Evolutionary conservation across 1,140 invertebrate species (phyloP).

Genomic region (Drosophila erecta): DNA sequence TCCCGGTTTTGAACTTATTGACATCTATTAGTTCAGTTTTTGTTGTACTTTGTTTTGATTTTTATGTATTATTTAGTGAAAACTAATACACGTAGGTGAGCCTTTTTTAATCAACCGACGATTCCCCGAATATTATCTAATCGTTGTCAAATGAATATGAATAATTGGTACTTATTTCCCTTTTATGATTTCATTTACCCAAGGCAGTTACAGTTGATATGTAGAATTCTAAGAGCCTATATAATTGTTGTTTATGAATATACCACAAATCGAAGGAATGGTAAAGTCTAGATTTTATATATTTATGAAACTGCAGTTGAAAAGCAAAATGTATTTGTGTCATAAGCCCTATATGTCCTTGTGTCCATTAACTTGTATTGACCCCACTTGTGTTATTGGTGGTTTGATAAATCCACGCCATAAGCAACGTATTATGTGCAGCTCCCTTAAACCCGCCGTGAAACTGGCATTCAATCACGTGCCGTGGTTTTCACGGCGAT

Average conservation of each 20-base stretch:
- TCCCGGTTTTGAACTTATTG: not conserved
- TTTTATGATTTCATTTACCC: conserved; percentile 12
- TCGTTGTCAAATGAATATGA: conserved; percentile 23
- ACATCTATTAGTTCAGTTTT: not conserved
- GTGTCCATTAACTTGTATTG: too few relatives aligned
- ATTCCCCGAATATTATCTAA: conserved; percentile 22
- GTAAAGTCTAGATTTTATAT: too few relatives aligned
- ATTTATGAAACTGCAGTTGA: too few relatives aligned
- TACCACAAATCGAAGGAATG: too few relatives aligned
- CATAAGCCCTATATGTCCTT: too few relatives aligned
- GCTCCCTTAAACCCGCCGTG: too few relatives aligned
- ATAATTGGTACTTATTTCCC: conserved; percentile 33
- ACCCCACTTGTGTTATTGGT: too few relatives aligned
- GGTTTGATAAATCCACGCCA: too few relatives aligned
- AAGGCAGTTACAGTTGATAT: not conserved
- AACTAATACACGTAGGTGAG: not conserved
- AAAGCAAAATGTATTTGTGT: too few relatives aligned
- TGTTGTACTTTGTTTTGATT: not conserved
- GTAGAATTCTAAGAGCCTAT: not conserved
- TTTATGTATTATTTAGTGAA: not conserved
- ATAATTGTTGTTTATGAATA: not conserved
- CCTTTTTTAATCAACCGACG: conserved; percentile 1
- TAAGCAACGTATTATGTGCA: not conserved
- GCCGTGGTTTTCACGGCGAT: conserved; percentile 5
- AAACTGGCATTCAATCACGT: conserved; percentile 19